Evolutionary conservation across 2,888 invertebrate genomes (phyloP).

Genomic region (Pyrocoelia pectoralis): DNA sequence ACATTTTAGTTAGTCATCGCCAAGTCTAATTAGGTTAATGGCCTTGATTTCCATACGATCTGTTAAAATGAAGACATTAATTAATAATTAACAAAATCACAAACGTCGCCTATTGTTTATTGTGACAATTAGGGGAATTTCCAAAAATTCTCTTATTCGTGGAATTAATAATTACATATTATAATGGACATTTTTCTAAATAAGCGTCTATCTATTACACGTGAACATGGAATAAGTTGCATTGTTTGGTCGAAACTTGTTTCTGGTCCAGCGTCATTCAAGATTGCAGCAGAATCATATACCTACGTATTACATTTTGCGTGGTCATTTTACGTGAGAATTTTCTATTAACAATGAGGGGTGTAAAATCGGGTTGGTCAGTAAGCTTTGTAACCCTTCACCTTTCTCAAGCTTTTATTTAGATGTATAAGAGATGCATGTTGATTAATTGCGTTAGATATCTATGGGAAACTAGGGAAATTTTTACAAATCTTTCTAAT

Average conservation of each 20-base stretch:
- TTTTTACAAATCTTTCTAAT: slow-evolving; percentile 7
- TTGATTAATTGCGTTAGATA: slow-evolving; percentile 36
- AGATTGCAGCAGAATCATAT: slow-evolving; percentile 19
- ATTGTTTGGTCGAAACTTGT: slow-evolving; percentile 31
- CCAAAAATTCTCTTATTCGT: too few species aligned
- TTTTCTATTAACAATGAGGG: slow-evolving; percentile 21
- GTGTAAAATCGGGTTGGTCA: slow-evolving; percentile 31
- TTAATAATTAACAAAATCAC: background rate
- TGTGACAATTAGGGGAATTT: too few species aligned
- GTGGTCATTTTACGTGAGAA: slow-evolving; percentile 37
- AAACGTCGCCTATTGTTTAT: too few species aligned
- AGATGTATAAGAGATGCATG: slow-evolving; percentile 25
- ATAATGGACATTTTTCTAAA: slow-evolving; percentile 6
- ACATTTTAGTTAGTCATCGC: background rate
- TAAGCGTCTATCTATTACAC: slow-evolving; percentile 17
- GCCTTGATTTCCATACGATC: background rate
- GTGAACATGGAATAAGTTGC: slow-evolving; percentile 27
- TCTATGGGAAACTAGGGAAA: slow-evolving; percentile 35
- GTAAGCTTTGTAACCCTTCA: slow-evolving; percentile 25
- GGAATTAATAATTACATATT: too few species aligned
- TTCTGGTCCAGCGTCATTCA: slow-evolving; percentile 29
- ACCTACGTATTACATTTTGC: slow-evolving; percentile 25
- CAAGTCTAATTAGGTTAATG: background rate
- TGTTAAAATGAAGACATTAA: background rate
- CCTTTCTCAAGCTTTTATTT: slow-evolving; percentile 32